Evolutionary conservation across 1,140 invertebrate genomes (phyloP).

Genomic region (Achroia grisella): DNA sequence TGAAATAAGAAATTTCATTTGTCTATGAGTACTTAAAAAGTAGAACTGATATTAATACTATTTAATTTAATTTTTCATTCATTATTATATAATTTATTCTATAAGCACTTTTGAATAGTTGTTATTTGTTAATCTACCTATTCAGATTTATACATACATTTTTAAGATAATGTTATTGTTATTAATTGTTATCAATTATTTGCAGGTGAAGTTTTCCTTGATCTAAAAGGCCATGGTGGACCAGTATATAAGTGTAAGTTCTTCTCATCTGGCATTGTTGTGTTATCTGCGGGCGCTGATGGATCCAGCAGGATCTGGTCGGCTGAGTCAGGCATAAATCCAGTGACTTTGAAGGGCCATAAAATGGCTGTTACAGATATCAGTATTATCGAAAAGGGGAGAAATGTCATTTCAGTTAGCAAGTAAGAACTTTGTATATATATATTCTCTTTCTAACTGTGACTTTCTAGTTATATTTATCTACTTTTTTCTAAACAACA

Average conservation of each 20-base stretch:
- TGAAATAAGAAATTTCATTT: too few relatives aligned
- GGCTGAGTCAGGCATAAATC: slow-evolving; percentile 79
- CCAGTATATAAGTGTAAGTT: slow-evolving; percentile 82
- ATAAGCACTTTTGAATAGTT: too few relatives aligned
- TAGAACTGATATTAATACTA: too few relatives aligned
- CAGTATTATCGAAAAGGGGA: slow-evolving; percentile 80
- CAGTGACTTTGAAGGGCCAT: slow-evolving; percentile 80
- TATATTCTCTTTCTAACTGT: too few relatives aligned
- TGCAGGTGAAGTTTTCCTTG: slow-evolving; percentile 70
- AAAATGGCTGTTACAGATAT: slow-evolving; percentile 78
- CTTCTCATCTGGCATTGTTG: slow-evolving; percentile 82
- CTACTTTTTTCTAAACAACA: too few relatives aligned
- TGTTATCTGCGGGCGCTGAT: slow-evolving; percentile 81
- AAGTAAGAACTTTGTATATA: slow-evolving; percentile 54
- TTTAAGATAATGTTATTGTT: too few relatives aligned
- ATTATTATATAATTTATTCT: too few relatives aligned
- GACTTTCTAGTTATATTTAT: too few relatives aligned
- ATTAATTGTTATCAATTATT: slow-evolving; percentile 9
- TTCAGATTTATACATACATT: too few relatives aligned
- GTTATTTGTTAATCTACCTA: too few relatives aligned
- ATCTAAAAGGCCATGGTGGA: slow-evolving; percentile 79
- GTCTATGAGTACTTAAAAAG: too few relatives aligned
- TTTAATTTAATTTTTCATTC: too few relatives aligned
- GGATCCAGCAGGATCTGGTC: slow-evolving; percentile 82
- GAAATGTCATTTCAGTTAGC: slow-evolving; percentile 82